Base-by-base conservation (phyloP, 2,113 vertebrate genomes). In the Cryptoleucopteryx plumbea region DNA sequence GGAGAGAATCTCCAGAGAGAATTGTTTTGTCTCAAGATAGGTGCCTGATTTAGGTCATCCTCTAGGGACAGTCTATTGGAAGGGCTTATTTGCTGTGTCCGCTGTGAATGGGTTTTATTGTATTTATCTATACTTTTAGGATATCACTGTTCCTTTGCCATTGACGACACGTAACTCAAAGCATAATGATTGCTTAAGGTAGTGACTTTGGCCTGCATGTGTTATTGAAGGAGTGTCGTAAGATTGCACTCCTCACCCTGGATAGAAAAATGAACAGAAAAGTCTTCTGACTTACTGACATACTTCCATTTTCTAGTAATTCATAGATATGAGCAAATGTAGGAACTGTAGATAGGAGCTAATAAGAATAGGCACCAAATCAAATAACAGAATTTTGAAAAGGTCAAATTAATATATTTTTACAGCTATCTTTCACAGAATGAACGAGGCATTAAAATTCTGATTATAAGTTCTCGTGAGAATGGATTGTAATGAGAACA, bases 331-430 rank as follows among this genome's bases (percentile, higher is more conserved):
- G 75, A 81, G 73, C 71, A 86, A 91, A 81, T 73, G 42, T 52
- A 71, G 75, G 68, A 74, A 74, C 77, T 89, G 74, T 47, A 92
- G 90, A 89, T 43, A 40, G 71, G 34, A 70, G 80, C 80, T 90
- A 96, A 91, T 94, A 82, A 61, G 84, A 97, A 86, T 78, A 34
- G 40, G 52, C 74, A 88, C 68, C 42, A 79, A 90, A 82, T 96
- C 79, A 94, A 90, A 96, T 91, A 96, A 94, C 85, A 94, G 96
- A 90, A 88, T 80, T 71, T 73, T 62, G 50, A 56, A 96, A 96
- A 97, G 96, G 96, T 94, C 95, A 91, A 93, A 97, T 95, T 56
- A 96, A 97, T 97, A 90, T 89, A 82, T 96, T 97, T 97, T 95
- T 95, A 96, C 78, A 79, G 62, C 84, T 55, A 13, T 94, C 94